Evolutionary conservation across 2,113 vertebrate species (phyloP).

Genomic region (Amia ocellicauda): DNA sequence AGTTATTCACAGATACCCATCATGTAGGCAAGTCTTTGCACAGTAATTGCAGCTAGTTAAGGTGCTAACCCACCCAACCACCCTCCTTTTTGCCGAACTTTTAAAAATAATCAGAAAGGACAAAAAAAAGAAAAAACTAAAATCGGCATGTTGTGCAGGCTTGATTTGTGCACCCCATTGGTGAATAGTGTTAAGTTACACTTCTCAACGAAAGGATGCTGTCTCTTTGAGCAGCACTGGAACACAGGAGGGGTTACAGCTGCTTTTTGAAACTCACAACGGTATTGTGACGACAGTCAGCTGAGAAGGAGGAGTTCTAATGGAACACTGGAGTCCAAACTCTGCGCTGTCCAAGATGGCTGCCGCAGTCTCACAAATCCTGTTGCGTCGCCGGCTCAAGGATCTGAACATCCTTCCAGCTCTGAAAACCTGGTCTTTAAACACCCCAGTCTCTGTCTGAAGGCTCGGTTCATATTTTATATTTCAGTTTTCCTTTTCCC

Average conservation of each 20-base stretch:
- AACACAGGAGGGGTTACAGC: constrained; percentile 1
- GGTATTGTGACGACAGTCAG: not conserved
- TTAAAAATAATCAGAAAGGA: constrained; percentile 13
- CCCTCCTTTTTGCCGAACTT: not conserved
- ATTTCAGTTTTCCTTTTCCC: constrained; percentile 18
- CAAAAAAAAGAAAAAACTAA: constrained; percentile 18
- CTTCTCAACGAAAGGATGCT: constrained; percentile 16
- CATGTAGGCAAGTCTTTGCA: constrained; percentile 26
- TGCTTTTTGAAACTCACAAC: not conserved
- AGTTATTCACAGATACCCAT: constrained; percentile 27
- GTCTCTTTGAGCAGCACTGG: not conserved
- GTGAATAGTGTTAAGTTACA: no score
- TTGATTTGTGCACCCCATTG: constrained; percentile 6
- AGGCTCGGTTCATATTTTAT: constrained; percentile 45
- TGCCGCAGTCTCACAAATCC: not conserved
- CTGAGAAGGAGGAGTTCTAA: not conserved
- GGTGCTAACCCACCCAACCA: no score
- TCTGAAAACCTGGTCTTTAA: constrained; percentile 51
- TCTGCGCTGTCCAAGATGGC: not conserved
- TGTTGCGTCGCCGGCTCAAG: not conserved
- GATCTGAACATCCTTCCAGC: constrained; percentile 35
- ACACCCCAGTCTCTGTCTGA: constrained; percentile 57
- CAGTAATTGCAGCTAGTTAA: constrained; percentile 25
- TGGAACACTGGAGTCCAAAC: not conserved
- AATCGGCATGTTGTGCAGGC: constrained; percentile 10